phyloP scores from a whole-genome alignment of 2,113 vertebrate species.

The Chaetodon auriga region DNA sequence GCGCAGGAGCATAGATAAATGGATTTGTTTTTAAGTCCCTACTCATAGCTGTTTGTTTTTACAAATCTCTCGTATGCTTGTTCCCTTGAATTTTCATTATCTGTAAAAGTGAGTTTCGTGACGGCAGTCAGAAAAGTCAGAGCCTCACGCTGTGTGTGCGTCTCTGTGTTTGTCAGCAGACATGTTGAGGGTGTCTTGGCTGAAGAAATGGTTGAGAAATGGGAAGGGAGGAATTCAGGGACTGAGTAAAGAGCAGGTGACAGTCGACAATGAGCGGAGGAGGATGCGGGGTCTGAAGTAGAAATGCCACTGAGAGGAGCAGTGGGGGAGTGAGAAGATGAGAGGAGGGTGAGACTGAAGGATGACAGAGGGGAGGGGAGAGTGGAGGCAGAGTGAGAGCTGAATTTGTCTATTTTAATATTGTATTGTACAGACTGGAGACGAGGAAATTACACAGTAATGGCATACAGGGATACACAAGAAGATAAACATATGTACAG shows the following conservation, averaged over 20 bases:
- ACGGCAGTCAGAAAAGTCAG: conserved; percentile 23
- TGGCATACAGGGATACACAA: not conserved
- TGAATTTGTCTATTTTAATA: conserved; percentile 27
- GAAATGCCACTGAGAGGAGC: conserved; percentile 3
- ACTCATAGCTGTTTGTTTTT: not conserved
- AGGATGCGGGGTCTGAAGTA: not conserved
- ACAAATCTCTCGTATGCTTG: not conserved
- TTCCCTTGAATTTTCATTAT: conserved; percentile 15
- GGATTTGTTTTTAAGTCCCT: conserved; percentile 25
- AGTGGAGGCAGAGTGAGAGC: conserved; percentile 33
- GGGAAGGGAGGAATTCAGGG: not conserved
- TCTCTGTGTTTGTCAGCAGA: conserved; percentile 19
- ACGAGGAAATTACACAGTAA: not conserved
- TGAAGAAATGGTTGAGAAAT: conserved; percentile 1
- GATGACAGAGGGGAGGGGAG: conserved; percentile 28
- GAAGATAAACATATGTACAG: not conserved
- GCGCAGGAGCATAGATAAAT: not conserved
- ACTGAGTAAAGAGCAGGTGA: conserved; percentile 26
- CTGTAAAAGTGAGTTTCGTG: conserved; percentile 30
- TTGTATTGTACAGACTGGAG: not conserved
- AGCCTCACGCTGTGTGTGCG: not conserved
- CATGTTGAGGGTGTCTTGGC: not conserved
- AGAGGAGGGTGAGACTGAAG: conserved; percentile 48
- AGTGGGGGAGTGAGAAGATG: conserved; percentile 21
- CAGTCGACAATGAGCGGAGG: conserved; percentile 15